Conservation (phyloP, 2,113 vertebrate species). For the Gnathonemus echidnorhynchus region DNA sequence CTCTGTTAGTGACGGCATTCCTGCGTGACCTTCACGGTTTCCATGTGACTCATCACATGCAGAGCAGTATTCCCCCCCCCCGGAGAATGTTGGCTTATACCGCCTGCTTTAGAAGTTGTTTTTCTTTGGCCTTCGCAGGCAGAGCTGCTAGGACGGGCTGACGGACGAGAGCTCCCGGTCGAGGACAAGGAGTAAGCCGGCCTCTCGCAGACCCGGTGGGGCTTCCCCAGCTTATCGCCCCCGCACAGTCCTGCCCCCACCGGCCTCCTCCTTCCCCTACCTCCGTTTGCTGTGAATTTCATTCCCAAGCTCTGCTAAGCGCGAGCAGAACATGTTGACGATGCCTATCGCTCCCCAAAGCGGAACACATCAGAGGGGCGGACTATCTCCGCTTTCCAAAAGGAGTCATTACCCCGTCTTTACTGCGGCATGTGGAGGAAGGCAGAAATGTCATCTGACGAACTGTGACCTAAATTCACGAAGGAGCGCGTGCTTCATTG, state of each 20-base stretch:
- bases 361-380: not conserved
- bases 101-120: not conserved
- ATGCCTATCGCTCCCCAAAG: not conserved
- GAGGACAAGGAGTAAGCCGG: not conserved
- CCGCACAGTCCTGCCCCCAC: constrained; percentile 55
- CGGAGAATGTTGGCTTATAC: not conserved
- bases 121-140: not conserved
- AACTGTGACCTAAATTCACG: constrained; percentile 13
- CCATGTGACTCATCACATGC: not conserved
- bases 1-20: not conserved
- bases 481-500: not conserved
- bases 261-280: constrained; percentile 45
- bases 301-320: not conserved
- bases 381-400: not conserved
- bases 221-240: constrained; percentile 56
- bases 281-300: constrained; percentile 28
- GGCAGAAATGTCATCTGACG: not conserved
- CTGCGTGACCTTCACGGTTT: not conserved
- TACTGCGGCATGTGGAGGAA: not conserved
- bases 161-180: not conserved
- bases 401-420: not conserved
- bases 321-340: not conserved
- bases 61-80: not conserved
- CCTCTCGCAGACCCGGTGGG: constrained; percentile 40
- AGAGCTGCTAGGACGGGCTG: not conserved